These are phyloP conservation scores for Apis laboriosa DNA, from an alignment of 1,140 invertebrate species.

Conservation along the genomic window DNA sequence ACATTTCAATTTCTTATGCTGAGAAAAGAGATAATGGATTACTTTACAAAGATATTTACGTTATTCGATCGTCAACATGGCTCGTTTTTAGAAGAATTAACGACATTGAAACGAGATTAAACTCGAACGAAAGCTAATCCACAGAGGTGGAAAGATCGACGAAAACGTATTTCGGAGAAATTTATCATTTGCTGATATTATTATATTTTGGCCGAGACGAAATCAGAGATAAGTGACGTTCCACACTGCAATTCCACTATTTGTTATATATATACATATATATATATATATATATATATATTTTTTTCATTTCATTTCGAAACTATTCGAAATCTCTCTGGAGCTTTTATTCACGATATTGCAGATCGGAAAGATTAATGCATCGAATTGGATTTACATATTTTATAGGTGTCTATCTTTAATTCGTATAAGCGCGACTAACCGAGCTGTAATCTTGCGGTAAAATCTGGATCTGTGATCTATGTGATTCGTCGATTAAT, in stretches of 20 bases:
- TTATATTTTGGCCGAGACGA: too few relatives aligned
- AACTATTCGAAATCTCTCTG: slow-evolving; percentile 6
- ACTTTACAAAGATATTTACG: neutral
- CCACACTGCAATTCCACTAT: neutral
- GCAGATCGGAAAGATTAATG: slow-evolving; percentile 41
- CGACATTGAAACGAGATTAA: neutral
- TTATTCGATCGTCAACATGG: neutral
- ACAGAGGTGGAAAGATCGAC: neutral
- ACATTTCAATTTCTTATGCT: too few relatives aligned
- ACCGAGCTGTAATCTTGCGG: neutral
- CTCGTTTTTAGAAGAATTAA: neutral
- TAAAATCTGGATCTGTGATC: neutral
- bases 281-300: too few relatives aligned
- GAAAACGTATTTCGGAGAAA: neutral
- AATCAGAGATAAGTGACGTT: slow-evolving; percentile 31
- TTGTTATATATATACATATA: neutral
- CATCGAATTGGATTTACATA: slow-evolving; percentile 30
- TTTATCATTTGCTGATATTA: slow-evolving; percentile 2
- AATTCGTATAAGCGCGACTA: neutral
- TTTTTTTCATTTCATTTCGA: neutral
- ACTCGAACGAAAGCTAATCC: neutral
- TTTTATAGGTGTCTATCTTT: slow-evolving; percentile 11
- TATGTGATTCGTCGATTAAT: neutral
- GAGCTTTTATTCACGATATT: slow-evolving; percentile 36
- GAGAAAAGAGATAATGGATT: neutral